Percentiles rank a stretch among this genome's conserved stretches.
Conservation (phyloP, 2,797 vertebrate species). For the Sebastes nivosus region DNA sequence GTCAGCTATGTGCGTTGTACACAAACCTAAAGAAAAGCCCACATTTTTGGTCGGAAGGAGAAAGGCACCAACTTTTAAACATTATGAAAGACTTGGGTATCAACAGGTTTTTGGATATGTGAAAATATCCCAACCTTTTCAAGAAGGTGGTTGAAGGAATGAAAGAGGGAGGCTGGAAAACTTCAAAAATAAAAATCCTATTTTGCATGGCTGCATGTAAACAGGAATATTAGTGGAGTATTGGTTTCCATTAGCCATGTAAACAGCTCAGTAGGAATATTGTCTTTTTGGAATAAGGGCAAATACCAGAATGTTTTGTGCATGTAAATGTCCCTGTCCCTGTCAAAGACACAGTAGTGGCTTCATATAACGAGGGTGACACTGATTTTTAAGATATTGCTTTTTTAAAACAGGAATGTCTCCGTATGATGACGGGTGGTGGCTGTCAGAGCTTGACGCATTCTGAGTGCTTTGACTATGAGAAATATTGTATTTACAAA, state of each 20-base stretch:
- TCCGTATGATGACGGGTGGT: background rate
- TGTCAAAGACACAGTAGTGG: background rate
- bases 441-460: background rate
- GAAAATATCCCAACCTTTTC: background rate
- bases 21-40: background rate
- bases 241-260: background rate
- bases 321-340: background rate
- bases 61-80: background rate
- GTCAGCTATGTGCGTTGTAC: background rate
- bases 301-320: background rate
- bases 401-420: background rate
- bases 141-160: background rate
- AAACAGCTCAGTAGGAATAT: too few relatives aligned
- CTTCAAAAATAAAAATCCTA: background rate
- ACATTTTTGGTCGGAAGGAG: fast-evolving
- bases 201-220: background rate
- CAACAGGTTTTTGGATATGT: background rate
- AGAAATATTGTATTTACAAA: background rate
- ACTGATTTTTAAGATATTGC: background rate
- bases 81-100: background rate
- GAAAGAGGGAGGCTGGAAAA: background rate
- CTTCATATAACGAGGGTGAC: background rate
- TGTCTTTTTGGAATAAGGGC: too few relatives aligned
- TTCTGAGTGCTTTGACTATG: background rate
- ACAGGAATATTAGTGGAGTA: background rate